phyloP scores from a whole-genome alignment of 2,797 vertebrate genomes.

The Melanotaenia pygmaea region DNA sequence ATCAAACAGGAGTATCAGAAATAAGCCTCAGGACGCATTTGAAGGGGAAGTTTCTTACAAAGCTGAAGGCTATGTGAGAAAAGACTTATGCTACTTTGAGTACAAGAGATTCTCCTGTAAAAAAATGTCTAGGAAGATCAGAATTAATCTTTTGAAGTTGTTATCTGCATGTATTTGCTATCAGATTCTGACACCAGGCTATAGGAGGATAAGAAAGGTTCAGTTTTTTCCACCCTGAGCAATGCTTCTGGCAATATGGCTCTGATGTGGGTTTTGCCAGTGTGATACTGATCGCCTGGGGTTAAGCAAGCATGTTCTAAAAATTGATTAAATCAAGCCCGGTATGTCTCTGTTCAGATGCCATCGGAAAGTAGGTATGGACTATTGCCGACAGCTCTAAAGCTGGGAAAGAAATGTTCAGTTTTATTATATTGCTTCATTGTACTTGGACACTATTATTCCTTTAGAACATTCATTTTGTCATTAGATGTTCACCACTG shows the following conservation, averaged over 20 bases:
- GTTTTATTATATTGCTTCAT: conserved; percentile 52
- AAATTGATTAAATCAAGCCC: conserved; percentile 79
- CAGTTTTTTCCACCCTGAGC: conserved; percentile 77
- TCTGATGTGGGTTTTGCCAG: conserved; percentile 71
- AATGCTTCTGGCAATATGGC: conserved; percentile 77
- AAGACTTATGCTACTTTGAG: conserved; percentile 62
- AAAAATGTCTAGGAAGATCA: conserved; percentile 72
- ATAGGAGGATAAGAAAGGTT: conserved; percentile 73
- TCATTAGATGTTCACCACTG: conserved; percentile 2
- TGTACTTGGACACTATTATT: conserved; percentile 33
- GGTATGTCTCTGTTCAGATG: conserved; percentile 66
- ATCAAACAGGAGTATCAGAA: conserved; percentile 68
- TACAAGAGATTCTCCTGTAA: conserved; percentile 63
- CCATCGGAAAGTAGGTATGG: conserved; percentile 70
- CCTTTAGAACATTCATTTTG: conserved; percentile 32
- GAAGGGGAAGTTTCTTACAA: conserved; percentile 70
- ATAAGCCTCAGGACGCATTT: conserved; percentile 73
- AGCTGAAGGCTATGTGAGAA: conserved; percentile 77
- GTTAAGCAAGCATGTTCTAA: conserved; percentile 77
- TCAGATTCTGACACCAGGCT: conserved; percentile 64
- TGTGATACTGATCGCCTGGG: conserved; percentile 69
- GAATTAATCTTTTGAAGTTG: conserved; percentile 83
- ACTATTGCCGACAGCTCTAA: conserved; percentile 64
- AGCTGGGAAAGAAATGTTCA: conserved; percentile 52
- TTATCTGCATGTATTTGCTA: conserved; percentile 77